Conservation (phyloP, 30 jellyfish, hydroid and myxozoan species). For the Turritopsis rubra region DNA sequence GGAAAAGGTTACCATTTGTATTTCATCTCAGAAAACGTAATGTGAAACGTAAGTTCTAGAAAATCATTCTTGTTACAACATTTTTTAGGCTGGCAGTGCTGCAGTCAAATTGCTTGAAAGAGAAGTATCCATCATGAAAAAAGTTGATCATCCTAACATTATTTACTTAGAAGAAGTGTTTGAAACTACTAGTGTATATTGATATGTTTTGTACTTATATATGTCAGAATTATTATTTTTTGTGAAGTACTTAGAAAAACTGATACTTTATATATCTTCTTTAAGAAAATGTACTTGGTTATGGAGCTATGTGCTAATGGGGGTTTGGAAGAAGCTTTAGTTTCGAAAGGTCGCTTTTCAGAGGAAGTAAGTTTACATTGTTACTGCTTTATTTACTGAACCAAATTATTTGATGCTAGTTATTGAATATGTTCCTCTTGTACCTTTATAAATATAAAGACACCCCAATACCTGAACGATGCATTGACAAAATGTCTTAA, state of each 20-base stretch:
- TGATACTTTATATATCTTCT: conserved; percentile 13
- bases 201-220: background rate
- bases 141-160: conserved; percentile 56
- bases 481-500: background rate
- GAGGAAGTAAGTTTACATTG: conserved; percentile 40
- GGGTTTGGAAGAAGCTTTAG: conserved; percentile 57
- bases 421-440: too few relatives aligned
- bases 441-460: too few relatives aligned
- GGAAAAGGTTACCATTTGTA: conserved; percentile 47
- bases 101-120: conserved; percentile 79
- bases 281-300: conserved; percentile 76
- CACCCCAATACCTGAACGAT: background rate
- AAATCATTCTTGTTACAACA: background rate
- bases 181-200: conserved; percentile 69
- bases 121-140: conserved; percentile 85
- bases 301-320: conserved; percentile 91
- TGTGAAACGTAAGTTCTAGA: too few relatives aligned
- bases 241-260: background rate
- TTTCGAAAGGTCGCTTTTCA: conserved; percentile 36
- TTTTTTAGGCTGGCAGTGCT: conserved; percentile 90
- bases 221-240: background rate
- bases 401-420: background rate
- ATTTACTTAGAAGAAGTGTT: conserved; percentile 81
- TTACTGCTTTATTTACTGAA: background rate
- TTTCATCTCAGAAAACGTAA: background rate